phyloP scores from a whole-genome alignment of 2,888 invertebrate genomes.

The Adelognathus sp. region DNA sequence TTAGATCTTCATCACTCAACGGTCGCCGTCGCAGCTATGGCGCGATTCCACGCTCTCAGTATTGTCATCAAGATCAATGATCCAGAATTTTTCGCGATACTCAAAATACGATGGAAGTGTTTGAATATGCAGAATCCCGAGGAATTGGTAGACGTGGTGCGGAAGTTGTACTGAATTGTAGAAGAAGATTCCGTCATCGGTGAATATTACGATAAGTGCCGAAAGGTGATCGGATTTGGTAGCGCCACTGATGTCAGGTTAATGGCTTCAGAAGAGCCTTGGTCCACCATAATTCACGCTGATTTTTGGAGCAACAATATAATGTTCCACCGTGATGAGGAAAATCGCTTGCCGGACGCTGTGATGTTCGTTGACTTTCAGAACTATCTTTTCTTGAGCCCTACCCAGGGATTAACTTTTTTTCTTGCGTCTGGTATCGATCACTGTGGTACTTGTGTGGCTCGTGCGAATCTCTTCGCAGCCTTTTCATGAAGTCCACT shows the following conservation, averaged over 20 bases:
- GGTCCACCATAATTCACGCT: conserved; percentile 83
- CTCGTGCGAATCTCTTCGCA: too few species aligned
- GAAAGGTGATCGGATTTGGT: background rate
- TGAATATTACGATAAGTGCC: conserved; percentile 60
- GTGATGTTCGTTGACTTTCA: conserved; percentile 85
- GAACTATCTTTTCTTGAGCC: conserved; percentile 82
- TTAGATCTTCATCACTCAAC: conserved; percentile 82
- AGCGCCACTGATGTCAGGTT: conserved; percentile 9
- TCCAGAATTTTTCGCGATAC: conserved; percentile 73
- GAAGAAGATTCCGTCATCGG: conserved; percentile 71
- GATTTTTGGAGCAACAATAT: conserved; percentile 86
- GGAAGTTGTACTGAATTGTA: conserved; percentile 66
- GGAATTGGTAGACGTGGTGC: conserved; percentile 66
- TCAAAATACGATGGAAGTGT: conserved; percentile 73
- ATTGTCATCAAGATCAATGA: conserved; percentile 82
- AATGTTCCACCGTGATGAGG: conserved; percentile 82
- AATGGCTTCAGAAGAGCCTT: conserved; percentile 76
- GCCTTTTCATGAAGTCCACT: too few species aligned
- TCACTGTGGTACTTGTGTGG: too few species aligned
- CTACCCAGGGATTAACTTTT: conserved; percentile 83
- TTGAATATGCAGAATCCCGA: conserved; percentile 69
- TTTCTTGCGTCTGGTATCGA: conserved; percentile 83
- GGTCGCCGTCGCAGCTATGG: conserved; percentile 82
- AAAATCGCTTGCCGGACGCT: conserved; percentile 76
- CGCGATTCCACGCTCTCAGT: conserved; percentile 84